A percentile compares a stretch with the other conserved stretches of the same genome.
phyloP scores from a whole-genome alignment of 2,113 vertebrate genomes.

The Actinemys pallida region DNA sequence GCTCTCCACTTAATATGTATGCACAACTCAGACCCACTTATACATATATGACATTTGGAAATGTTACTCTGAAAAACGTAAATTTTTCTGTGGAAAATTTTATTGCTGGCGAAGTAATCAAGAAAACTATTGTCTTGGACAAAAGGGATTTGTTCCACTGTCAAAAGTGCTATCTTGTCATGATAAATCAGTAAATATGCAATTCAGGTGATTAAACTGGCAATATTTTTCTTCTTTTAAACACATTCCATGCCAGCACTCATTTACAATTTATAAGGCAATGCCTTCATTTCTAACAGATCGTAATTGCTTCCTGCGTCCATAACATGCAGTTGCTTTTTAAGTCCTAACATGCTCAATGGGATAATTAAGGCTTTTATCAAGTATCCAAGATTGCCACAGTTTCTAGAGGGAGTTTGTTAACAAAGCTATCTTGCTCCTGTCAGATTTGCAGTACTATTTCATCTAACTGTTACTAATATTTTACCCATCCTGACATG shows the following conservation, averaged over 20 bases:
- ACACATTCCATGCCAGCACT: rapidly evolving
- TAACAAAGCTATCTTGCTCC: background rate
- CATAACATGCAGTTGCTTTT: background rate
- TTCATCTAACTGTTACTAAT: background rate
- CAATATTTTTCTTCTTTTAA: background rate
- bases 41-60: background rate
- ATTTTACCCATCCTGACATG: background rate
- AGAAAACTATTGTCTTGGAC: background rate
- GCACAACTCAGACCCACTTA: background rate
- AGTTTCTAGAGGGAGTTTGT: background rate
- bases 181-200: background rate
- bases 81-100: background rate
- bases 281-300: background rate
- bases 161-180: background rate
- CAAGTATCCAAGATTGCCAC: background rate
- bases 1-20: background rate
- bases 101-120: background rate
- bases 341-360: background rate
- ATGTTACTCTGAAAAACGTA: background rate
- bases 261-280: rapidly evolving
- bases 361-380: slow-evolving; percentile 2
- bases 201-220: background rate
- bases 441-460: background rate
- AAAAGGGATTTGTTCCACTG: background rate
- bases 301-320: background rate